Percentiles rank a stretch among this genome's conserved stretches.
These are phyloP conservation scores for Phoxinus dragarum DNA, from an alignment of 2,797 vertebrate species.

Conservation along the genomic window DNA sequence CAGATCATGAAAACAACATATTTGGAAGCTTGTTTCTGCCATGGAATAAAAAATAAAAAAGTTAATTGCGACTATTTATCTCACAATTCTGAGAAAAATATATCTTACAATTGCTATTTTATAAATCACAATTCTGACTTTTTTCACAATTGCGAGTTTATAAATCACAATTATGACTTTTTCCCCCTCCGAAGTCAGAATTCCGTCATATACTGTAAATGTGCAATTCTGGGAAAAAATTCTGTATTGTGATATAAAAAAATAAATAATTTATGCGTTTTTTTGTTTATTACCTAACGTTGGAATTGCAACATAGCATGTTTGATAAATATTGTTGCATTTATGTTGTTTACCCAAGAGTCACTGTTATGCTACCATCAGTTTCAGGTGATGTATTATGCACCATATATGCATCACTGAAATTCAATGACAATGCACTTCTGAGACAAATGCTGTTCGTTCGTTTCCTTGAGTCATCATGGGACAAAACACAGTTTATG, in stretches of 20 bases:
- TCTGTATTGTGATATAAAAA: no score
- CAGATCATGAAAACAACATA: background rate
- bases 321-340: background rate
- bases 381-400: slow-evolving; percentile 31
- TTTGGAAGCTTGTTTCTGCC: background rate
- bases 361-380: slow-evolving; percentile 10
- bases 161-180: no score
- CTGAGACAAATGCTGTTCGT: slow-evolving; percentile 5
- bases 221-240: no score
- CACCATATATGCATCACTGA: background rate
- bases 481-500: slow-evolving; percentile 15
- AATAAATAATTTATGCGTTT: no score
- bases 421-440: slow-evolving; percentile 28
- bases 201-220: no score
- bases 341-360: background rate
- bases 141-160: no score
- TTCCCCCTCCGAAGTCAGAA: background rate
- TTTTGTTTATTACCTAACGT: background rate
- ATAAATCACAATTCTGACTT: no score
- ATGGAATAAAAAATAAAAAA: accelerated
- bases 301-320: background rate
- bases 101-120: no score
- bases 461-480: slow-evolving; percentile 26
- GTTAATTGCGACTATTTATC: no score
- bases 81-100: background rate